phyloP scores from a whole-genome alignment of 1,140 invertebrate species.

The Bombus confusus region DNA sequence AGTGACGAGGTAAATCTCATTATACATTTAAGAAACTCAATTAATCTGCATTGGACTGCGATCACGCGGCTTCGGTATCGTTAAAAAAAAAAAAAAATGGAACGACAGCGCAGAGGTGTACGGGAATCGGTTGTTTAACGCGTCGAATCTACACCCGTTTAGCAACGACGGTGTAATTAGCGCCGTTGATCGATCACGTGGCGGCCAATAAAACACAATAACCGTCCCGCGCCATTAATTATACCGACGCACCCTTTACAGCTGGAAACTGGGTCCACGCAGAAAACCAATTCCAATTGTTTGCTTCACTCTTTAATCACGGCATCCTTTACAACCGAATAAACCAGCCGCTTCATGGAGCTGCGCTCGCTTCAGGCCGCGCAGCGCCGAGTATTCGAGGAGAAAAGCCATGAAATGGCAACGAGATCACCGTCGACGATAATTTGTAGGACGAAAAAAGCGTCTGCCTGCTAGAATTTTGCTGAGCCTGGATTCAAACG shows the following conservation, averaged over 20 bases:
- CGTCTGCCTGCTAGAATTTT: background rate
- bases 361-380: too few species aligned
- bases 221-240: constrained; percentile 43
- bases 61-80: background rate
- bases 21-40: background rate
- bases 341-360: constrained; percentile 27
- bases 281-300: constrained; percentile 51
- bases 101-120: background rate
- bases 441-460: background rate
- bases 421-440: constrained; percentile 12
- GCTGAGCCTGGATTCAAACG: background rate
- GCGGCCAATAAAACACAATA: constrained; percentile 50
- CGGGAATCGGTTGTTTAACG: background rate
- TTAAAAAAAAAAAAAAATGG: background rate
- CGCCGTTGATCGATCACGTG: constrained; percentile 40
- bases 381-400: too few species aligned
- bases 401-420: background rate
- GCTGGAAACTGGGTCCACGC: constrained; percentile 19
- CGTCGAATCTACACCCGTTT: constrained; percentile 4
- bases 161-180: constrained; percentile 19
- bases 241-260: constrained; percentile 27
- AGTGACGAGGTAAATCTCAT: background rate
- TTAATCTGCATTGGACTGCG: background rate
- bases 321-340: constrained; percentile 39
- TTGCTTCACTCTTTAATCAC: constrained; percentile 44